These are phyloP conservation scores for Chrysina gloriosa DNA, from an alignment of 2,888 invertebrate genomes.

Conservation along the genomic window DNA sequence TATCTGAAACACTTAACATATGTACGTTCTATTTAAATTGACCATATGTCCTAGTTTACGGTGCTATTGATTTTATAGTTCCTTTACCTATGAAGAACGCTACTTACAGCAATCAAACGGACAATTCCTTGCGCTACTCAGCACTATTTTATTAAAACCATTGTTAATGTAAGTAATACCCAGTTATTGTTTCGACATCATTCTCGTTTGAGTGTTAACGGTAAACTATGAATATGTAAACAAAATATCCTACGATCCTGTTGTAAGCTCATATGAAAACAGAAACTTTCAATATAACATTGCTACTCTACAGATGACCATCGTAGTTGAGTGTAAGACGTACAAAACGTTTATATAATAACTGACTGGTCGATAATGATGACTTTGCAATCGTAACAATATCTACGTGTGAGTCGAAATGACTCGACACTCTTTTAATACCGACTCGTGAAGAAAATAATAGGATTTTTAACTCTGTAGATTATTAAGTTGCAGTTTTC, in stretches of 20 bases:
- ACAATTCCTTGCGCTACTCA: neutral
- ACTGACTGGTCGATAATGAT: slow-evolving; percentile 55
- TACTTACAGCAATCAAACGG: neutral
- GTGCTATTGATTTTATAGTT: neutral
- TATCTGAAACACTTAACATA: neutral
- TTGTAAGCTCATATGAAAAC: slow-evolving; percentile 39
- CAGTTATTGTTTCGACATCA: slow-evolving; percentile 18
- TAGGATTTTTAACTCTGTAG: slow-evolving; percentile 43
- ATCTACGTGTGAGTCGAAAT: slow-evolving; percentile 62
- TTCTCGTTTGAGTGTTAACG: slow-evolving; percentile 14
- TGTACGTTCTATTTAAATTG: neutral
- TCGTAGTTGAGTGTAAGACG: neutral
- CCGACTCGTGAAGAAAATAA: slow-evolving; percentile 46
- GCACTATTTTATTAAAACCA: neutral
- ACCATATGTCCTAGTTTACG: slow-evolving; percentile 1
- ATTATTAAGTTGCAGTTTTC: slow-evolving; percentile 41
- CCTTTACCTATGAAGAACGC: neutral
- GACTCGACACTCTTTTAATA: slow-evolving; percentile 55
- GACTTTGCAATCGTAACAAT: slow-evolving; percentile 60
- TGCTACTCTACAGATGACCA: slow-evolving; percentile 44
- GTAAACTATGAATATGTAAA: slow-evolving; percentile 16
- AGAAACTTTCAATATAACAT: slow-evolving; percentile 44
- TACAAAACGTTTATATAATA: slow-evolving; percentile 24
- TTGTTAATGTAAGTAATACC: neutral
- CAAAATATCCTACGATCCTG: slow-evolving; percentile 26